These are phyloP conservation scores for Turnix velox DNA, from an alignment of 2,113 vertebrate genomes.

Conservation along the genomic window DNA sequence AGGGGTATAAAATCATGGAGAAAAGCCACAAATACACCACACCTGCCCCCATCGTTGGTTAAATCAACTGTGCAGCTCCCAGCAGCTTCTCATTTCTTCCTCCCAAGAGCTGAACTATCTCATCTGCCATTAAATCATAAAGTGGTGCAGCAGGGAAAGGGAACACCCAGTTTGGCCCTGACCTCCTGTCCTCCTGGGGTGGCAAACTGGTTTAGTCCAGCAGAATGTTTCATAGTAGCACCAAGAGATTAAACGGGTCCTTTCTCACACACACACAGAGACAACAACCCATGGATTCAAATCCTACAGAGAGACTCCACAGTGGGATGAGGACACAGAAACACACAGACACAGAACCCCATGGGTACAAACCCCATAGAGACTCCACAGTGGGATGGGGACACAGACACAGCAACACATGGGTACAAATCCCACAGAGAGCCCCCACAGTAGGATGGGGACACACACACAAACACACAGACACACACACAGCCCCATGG, in stretches of 20 bases:
- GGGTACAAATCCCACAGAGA: too few species aligned
- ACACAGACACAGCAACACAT: too few species aligned
- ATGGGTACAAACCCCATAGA: background rate
- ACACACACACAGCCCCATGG: too few species aligned
- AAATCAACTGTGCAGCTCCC: accelerated
- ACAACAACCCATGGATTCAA: background rate
- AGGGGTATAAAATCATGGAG: background rate
- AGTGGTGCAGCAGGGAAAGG: background rate
- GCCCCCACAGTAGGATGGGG: too few species aligned
- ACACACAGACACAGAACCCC: background rate
- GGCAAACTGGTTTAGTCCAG: background rate
- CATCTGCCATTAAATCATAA: background rate
- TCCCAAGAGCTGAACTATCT: background rate
- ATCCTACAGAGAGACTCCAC: too few species aligned
- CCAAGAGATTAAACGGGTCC: accelerated
- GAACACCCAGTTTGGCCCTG: background rate
- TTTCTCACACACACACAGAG: background rate
- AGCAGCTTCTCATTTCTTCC: background rate
- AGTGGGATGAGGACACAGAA: too few species aligned
- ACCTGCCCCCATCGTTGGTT: accelerated
- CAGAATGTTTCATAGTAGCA: background rate
- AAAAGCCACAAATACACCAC: background rate
- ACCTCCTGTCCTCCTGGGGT: background rate
- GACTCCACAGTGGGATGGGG: too few species aligned
- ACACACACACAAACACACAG: too few species aligned